Conservation (phyloP, 2,113 vertebrate genomes). For the Phyllostomus discolor region DNA sequence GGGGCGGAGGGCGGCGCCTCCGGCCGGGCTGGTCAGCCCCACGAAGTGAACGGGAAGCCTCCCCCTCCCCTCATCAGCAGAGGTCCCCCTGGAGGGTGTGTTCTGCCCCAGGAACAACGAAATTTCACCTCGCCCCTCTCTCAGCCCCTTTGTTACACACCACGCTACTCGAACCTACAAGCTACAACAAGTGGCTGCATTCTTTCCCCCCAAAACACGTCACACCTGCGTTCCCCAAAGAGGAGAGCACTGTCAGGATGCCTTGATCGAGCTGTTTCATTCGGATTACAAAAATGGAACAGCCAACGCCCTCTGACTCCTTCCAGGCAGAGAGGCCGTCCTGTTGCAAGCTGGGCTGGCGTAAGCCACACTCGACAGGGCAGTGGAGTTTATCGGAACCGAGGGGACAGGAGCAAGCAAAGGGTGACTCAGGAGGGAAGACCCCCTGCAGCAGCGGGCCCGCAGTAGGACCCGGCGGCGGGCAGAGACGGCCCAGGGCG, state of each 20-base stretch:
- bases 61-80: background rate
- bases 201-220: too few relatives aligned
- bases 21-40: background rate
- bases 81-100: background rate
- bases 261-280: background rate
- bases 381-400: background rate
- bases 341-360: too few relatives aligned
- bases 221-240: background rate
- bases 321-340: background rate
- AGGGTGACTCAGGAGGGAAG: rapidly evolving
- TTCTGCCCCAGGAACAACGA: background rate
- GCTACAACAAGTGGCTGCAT: background rate
- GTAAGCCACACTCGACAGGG: background rate
- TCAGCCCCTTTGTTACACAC: background rate
- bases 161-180: background rate
- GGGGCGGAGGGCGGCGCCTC: background rate
- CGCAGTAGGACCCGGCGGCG: background rate
- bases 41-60: background rate
- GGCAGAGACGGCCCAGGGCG: rapidly evolving
- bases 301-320: background rate
- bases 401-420: background rate
- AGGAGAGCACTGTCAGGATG: background rate
- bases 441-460: rapidly evolving
- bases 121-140: background rate
- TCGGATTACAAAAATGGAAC: background rate